Evolutionary conservation across 2,888 invertebrate species (phyloP).

Genomic region (Xanthia icteritia): DNA sequence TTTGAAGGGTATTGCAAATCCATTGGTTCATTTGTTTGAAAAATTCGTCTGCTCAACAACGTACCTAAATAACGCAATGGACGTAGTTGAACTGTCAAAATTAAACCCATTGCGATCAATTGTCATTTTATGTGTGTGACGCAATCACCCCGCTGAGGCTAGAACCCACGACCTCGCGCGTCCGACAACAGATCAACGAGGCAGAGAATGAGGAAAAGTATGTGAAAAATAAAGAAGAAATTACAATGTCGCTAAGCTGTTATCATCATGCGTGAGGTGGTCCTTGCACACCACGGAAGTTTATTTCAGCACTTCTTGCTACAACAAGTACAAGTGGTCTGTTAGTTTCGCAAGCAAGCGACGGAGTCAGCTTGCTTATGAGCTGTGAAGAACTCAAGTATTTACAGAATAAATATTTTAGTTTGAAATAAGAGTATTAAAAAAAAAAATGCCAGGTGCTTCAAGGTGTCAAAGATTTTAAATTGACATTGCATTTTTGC

Average conservation of each 20-base stretch:
- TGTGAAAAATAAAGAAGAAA: not conserved
- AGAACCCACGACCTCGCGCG: too few relatives aligned
- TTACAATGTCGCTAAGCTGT: not conserved
- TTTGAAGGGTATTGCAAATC: too few relatives aligned
- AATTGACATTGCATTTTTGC: not conserved
- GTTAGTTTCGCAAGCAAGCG: not conserved
- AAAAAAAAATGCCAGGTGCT: not conserved
- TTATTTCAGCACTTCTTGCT: not conserved
- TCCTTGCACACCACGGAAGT: not conserved
- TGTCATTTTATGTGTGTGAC: too few relatives aligned
- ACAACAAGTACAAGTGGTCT: not conserved
- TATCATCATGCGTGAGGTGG: not conserved
- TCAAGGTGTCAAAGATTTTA: not conserved
- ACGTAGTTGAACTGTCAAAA: too few relatives aligned
- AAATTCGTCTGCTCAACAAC: too few relatives aligned
- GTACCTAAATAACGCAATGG: too few relatives aligned
- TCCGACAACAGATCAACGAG: too few relatives aligned
- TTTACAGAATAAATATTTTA: slow-evolving; percentile 31
- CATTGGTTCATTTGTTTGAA: too few relatives aligned
- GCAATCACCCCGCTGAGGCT: too few relatives aligned
- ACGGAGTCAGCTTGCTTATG: slow-evolving; percentile 8
- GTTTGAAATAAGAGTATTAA: slow-evolving; percentile 1
- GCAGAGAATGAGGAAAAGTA: not conserved
- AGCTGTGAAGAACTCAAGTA: slow-evolving; percentile 4
- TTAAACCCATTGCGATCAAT: too few relatives aligned